Base-by-base conservation (phyloP, 2,113 vertebrate genomes). In the Nestor notabilis region DNA sequence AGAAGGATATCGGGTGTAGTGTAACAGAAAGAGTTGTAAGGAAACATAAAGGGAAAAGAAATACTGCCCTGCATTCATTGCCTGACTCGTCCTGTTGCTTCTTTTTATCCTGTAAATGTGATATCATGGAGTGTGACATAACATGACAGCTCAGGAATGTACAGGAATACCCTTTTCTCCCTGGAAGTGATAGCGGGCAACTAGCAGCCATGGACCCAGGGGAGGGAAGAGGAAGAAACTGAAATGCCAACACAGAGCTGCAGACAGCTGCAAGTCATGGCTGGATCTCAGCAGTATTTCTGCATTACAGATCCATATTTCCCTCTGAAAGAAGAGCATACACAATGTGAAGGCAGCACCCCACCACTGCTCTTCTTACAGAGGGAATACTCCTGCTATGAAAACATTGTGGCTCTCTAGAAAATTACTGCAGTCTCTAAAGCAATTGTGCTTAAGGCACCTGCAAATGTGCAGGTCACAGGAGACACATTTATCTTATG, bases 41-140 rank as follows among this genome's bases (percentile, higher is more conserved):
- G 37, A 87, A 95, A 90, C 49, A 82, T 84, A 47, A 89, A 93
- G 92, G 76, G 17, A 68, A 84, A 81, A 76, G 18, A 93, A 92
- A 86, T 28, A 87, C 33, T 12, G 37, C 41, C 19, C 41, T 83
- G 75, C 79, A 95, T 68, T 90, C 89, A 84, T 68, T 69, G 76
- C 84, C 46, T 91, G 91, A 83, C 93, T 92, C 93, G 87, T 93
- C 95, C 93, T 49, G 72, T 87, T 94, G 90, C 68, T 84, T 86
- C 69, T 61, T 93, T 92, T 95, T 46, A 90, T 92, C 76, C 79
- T 95, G 75, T 84, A 89, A 89, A 93, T 58, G 79, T 53, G 76
- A 44, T 91, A 96, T 64, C 75, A 91, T 20, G 33, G 87, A 94
- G 77, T 39, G 75, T 84, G 96, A 96, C 84, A 39, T 17, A 91